These are phyloP conservation scores for Drosophila melanosoma DNA, from an alignment of 2,888 invertebrate genomes.

Conservation along the genomic window DNA sequence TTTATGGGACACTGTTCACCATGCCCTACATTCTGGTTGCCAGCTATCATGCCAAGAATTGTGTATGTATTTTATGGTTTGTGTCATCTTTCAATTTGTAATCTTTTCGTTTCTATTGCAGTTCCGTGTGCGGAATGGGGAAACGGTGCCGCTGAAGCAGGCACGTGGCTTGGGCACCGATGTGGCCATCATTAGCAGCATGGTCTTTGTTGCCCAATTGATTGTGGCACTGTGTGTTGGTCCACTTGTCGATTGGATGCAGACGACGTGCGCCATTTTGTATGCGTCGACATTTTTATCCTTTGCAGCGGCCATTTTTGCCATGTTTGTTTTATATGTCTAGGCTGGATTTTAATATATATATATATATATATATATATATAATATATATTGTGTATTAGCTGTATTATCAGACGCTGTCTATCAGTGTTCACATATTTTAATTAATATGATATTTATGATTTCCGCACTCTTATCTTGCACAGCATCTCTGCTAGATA, in stretches of 20 bases:
- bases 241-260: slow-evolving; percentile 80
- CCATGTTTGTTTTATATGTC: slow-evolving; percentile 84
- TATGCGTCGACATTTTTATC: slow-evolving; percentile 84
- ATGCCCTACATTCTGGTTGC: slow-evolving; percentile 85
- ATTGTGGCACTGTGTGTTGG: slow-evolving; percentile 84
- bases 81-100: neutral
- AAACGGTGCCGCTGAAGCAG: slow-evolving; percentile 83
- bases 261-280: slow-evolving; percentile 83
- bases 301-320: slow-evolving; percentile 83
- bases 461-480: slow-evolving; percentile 4
- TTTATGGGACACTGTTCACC: slow-evolving; percentile 85
- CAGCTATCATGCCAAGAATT: slow-evolving; percentile 84
- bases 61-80: slow-evolving; percentile 77
- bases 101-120: slow-evolving; percentile 41
- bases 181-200: slow-evolving; percentile 85
- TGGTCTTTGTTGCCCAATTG: slow-evolving; percentile 85
- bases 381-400: slow-evolving; percentile 15
- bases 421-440: neutral
- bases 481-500: slow-evolving; percentile 4
- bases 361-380: slow-evolving; percentile 3
- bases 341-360: slow-evolving; percentile 37
- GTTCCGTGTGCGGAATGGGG: slow-evolving; percentile 83
- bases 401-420: slow-evolving; percentile 2
- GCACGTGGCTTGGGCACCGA: slow-evolving; percentile 85
- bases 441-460: slow-evolving; percentile 29